phyloP scores from a whole-genome alignment of 2,797 vertebrate species.

The Tragelaphus oryx region DNA sequence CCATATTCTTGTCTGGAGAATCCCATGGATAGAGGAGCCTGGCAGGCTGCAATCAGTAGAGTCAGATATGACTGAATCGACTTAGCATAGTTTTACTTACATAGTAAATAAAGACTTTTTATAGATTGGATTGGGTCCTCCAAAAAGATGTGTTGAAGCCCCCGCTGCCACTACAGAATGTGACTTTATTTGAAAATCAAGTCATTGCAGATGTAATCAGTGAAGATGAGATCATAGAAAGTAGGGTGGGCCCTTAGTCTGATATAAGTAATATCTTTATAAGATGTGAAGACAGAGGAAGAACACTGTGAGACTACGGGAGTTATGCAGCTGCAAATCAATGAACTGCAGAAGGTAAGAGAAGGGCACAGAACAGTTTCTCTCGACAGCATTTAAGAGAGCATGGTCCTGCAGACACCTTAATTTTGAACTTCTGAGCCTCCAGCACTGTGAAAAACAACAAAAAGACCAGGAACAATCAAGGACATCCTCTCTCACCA shows the following conservation, averaged over 20 bases:
- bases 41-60: not conserved
- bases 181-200: not conserved
- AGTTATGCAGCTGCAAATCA: not conserved
- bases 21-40: not conserved
- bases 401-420: not conserved
- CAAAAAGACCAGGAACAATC: not conserved
- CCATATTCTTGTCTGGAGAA: not conserved
- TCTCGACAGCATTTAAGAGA: not conserved
- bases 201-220: not conserved
- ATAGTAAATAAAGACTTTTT: not conserved
- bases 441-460: not conserved
- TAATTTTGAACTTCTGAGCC: not conserved
- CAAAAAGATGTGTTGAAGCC: not conserved
- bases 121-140: not conserved
- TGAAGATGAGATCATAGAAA: not conserved
- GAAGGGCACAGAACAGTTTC: not conserved
- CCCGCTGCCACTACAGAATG: not conserved
- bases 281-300: not conserved
- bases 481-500: not conserved
- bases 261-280: not conserved
- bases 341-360: not conserved
- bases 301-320: not conserved
- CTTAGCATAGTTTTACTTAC: not conserved
- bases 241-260: not conserved
- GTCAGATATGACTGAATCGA: not conserved